Evolutionary conservation across 2,888 invertebrate species (phyloP), one percentile per base, ranked within the genome.

Genomic region (Microctonus hyperodae): DNA sequence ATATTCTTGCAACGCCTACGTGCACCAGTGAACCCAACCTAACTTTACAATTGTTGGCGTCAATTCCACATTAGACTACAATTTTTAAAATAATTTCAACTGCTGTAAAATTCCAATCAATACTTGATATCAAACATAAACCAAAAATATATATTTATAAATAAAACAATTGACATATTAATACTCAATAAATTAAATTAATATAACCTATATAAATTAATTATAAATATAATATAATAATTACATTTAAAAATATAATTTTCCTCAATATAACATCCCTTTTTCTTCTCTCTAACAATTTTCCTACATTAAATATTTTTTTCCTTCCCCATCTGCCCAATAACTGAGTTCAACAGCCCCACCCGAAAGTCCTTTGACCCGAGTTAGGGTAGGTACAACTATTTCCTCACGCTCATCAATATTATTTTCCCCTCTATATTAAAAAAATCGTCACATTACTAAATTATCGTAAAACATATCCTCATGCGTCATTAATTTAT

Each of bases 1-100:
- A 79, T 79, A 79, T 79, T 76, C 72, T 76, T 76, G 76, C 77
- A 73, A 73, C 75, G 76, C 76, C 75, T 75, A 74, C 74, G 71
- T 5, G 37, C 37, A 5, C 60, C 55, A 28, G 58, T 51, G 23
- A 57, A 56, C 66, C 62, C 53, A 66, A 66, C 66, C 66, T 53
- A 61, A 61, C 50, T 37, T 53, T 37, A n/a, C 16, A 2, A 31
- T 20, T 44, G 7, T n/a, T 22, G 31, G 48, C 61, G 66, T 61
- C 61, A 62, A 31, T 61, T 40, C 23, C 31, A 37, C 56, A 25
- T 22, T 44, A 16, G 16, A 4, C n/a, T 20, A n/a, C n/a, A n/a
- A n/a, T n/a, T n/a, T n/a, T n/a, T n/a, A n/a, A n/a, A n/a, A n/a
- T n/a, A n/a, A n/a, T n/a, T n/a, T n/a, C n/a, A n/a, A n/a, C n/a